Conservation (phyloP, 2,797 vertebrate genomes). For the Enteromius paludinosus region DNA sequence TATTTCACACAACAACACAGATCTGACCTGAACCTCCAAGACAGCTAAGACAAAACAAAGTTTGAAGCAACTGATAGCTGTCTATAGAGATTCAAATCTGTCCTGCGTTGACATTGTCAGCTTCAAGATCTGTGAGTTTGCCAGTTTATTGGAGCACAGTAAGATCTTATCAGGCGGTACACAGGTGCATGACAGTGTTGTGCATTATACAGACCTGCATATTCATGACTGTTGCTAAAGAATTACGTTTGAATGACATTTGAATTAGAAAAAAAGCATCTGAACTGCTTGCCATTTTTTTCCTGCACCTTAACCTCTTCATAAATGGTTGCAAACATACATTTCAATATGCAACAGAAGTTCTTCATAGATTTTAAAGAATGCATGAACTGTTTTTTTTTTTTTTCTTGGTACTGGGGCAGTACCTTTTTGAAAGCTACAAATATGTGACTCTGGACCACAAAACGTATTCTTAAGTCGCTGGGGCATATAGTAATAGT, state of each 20-base stretch:
- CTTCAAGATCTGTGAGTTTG: slow-evolving; percentile 22
- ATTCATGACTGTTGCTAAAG: neutral
- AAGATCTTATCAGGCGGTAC: neutral
- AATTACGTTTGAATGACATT: neutral
- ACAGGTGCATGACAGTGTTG: neutral
- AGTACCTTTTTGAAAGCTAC: neutral
- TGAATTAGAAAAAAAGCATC: neutral
- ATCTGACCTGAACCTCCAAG: slow-evolving; percentile 14
- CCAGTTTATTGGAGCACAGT: slow-evolving; percentile 7
- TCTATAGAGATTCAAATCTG: slow-evolving; percentile 12
- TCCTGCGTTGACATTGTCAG: neutral
- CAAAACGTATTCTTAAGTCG: no score
- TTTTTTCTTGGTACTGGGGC: neutral
- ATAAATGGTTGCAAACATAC: neutral
- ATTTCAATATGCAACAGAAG: neutral
- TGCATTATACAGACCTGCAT: neutral
- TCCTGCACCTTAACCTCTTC: neutral
- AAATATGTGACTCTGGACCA: neutral
- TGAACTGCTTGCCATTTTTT: neutral
- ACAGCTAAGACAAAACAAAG: slow-evolving; percentile 2
- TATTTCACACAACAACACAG: slow-evolving; percentile 37
- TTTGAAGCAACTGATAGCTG: neutral
- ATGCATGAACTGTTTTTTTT: neutral
- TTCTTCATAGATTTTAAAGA: neutral
- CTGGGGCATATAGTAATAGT: no score